Base-by-base conservation (phyloP, 1,140 invertebrate species). In the Ptiloglossa arizonensis region DNA sequence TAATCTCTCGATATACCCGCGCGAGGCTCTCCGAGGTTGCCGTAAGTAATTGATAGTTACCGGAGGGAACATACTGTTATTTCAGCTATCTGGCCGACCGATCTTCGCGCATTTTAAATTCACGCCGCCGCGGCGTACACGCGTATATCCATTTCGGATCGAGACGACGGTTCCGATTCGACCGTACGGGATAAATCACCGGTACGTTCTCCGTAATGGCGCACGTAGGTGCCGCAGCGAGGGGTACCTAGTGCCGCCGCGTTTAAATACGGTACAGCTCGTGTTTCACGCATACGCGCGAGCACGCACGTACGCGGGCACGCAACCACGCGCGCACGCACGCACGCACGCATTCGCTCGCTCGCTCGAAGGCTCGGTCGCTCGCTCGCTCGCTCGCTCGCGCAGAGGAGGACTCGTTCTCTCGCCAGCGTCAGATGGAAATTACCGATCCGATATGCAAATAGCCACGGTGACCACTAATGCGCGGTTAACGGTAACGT, bases 391-490 rank as follows among this genome's bases (percentile, higher is more conserved):
- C 72, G 29, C 17, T 5, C 50, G 9, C 50, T 24, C 48, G 6
- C n/a, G n/a, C 48, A 22, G 48, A 8, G n/a, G n/a, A 38, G 24
- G 11, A 6, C 35, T 59, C 48, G 60, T 68, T 73, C 48, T 46
- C 67, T 19, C 27, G 32, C 52, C 44, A 52, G 32, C 81, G 81
- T 71, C 75, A 69, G 72, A 85, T 86, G 86, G 87, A 89, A 89
- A 89, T 89, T 89, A 85, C 87, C 86, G 87, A 89, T 88, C 87
- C 84, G 87, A 89, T 89, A 89, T 89, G 88, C 87, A 89, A 89
- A 89, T 89, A 87, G 79, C 73, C 77, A 38, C 74, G 80, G 67
- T 56, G 85, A 87, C 86, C 86, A 83, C 87, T 89, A 89, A 89
- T 87, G 87, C 84, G 86, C 83, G 84, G 87, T 86, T 89, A 89